Evolutionary conservation across 2,888 invertebrate species (phyloP), one percentile per base, ranked within the genome.

Genomic region (Muschampia plurimacula): DNA sequence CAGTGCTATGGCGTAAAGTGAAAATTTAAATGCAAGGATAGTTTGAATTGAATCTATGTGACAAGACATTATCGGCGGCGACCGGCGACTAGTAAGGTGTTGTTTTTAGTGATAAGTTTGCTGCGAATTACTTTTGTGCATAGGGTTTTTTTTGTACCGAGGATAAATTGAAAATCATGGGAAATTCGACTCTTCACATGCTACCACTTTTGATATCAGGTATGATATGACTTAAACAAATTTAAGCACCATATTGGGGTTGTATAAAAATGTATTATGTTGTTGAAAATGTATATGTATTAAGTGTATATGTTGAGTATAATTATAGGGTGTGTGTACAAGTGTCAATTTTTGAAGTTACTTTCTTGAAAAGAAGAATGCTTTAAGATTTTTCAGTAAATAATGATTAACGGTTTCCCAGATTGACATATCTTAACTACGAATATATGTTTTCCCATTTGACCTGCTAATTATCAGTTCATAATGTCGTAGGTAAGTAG

Each of bases 131-230:
- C 10, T 44, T 55, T 22, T 44, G 63, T 55, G 28, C 13, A 15
- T 49, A 81, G 95, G 95, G 46, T 12, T 2, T 46, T 46, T 46
- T 46, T 46, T 4, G 46, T 46, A 13, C 13, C 2, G 46, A 22
- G 22, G 22, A 22, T 55, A 55, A 10, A 55, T 22, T 55, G 55
- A 72, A 71, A 62, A 46, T 2, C 5, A 83, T 83, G 80, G 74
- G 68, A 41, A 85, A 82, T 72, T 74, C 62, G 36, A 82, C 82
- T 13, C 63, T 82, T 77, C 81, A 49, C 49, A n/a, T 81, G 15
- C 77, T 84, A 13, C 83, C 82, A 68, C 28, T 86, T 28, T 68
- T 84, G 59, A 66, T 84, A 66, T 70, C 84, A 84, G 86, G 87
- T 87, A 83, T 78, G 77, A 2, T 55, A 22, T 41, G 0, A 49